phyloP scores from a whole-genome alignment of 2,113 vertebrate species.

The Dunckerocampus dactyliophorus region DNA sequence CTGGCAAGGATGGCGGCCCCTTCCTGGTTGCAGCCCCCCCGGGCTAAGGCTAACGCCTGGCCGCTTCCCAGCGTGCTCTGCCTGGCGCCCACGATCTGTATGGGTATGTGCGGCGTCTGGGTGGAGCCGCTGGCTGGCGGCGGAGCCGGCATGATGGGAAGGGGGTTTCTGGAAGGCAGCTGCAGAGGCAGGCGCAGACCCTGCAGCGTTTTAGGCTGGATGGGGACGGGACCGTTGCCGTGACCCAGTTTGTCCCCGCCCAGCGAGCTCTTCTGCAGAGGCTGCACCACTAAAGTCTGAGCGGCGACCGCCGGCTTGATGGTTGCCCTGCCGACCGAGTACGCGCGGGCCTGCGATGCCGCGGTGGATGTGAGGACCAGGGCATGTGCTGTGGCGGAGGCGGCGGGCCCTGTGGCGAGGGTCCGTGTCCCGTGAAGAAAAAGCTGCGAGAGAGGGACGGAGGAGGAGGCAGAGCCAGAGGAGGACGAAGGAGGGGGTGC shows the following conservation, averaged over 20 bases:
- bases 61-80: conserved; percentile 82
- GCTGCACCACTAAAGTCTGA: conserved; percentile 94
- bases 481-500: conserved; percentile 49
- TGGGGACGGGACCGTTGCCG: conserved; percentile 77
- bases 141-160: conserved; percentile 69
- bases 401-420: conserved; percentile 53
- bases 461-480: conserved; percentile 78
- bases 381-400: conserved; percentile 62
- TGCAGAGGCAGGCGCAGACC: conserved; percentile 69
- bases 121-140: conserved; percentile 60
- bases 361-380: conserved; percentile 67
- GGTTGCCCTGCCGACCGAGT: conserved; percentile 80
- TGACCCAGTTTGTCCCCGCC: conserved; percentile 49
- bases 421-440: conserved; percentile 82
- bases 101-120: conserved; percentile 84
- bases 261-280: conserved; percentile 77
- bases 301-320: conserved; percentile 74
- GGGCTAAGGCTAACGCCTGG: conserved; percentile 82
- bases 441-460: conserved; percentile 81
- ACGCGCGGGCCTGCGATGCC: conserved; percentile 57
- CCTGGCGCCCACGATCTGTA: conserved; percentile 89
- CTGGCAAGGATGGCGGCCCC: conserved; percentile 47
- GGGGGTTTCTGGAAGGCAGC: conserved; percentile 69
- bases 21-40: conserved; percentile 60
- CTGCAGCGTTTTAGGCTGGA: conserved; percentile 85